Percentiles rank a stretch among this genome's conserved stretches.
These are phyloP conservation scores for Hyla sarda DNA, from an alignment of 2,113 vertebrate species.

Conservation along the genomic window DNA sequence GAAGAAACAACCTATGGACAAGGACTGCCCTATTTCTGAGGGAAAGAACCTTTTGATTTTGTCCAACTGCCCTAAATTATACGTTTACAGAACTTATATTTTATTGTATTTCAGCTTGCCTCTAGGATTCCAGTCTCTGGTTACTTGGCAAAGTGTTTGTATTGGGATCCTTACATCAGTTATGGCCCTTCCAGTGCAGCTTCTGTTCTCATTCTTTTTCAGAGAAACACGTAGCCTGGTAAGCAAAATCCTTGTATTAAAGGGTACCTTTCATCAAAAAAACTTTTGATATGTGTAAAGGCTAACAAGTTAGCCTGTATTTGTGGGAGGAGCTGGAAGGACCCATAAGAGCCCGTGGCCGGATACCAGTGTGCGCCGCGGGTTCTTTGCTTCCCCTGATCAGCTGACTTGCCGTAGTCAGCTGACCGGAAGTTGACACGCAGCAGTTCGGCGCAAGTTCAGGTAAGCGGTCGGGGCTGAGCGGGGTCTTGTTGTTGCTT, in stretches of 20 bases:
- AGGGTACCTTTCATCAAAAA: no score
- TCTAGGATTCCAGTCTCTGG: slow-evolving; percentile 31
- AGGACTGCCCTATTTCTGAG: neutral
- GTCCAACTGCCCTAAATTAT: neutral
- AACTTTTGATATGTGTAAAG: no score
- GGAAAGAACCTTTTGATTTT: neutral
- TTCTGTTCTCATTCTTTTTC: slow-evolving; percentile 76
- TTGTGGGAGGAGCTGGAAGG: no score
- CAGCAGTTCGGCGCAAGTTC: no score
- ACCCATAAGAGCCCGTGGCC: no score
- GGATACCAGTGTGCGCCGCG: no score
- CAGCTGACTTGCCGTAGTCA: no score
- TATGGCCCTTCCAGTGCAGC: slow-evolving; percentile 76
- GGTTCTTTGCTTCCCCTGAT: no score
- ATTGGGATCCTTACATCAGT: slow-evolving; percentile 72
- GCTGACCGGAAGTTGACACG: no score
- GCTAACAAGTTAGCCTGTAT: no score
- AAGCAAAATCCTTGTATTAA: neutral
- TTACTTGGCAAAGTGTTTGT: slow-evolving; percentile 67
- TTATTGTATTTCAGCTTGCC: slow-evolving; percentile 20
- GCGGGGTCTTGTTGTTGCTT: no score
- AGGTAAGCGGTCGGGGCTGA: no score
- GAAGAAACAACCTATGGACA: neutral
- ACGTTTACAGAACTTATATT: neutral
- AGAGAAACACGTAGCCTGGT: slow-evolving; percentile 72